phyloP scores from a whole-genome alignment of 2,797 vertebrate genomes.

The Mus spretus region DNA sequence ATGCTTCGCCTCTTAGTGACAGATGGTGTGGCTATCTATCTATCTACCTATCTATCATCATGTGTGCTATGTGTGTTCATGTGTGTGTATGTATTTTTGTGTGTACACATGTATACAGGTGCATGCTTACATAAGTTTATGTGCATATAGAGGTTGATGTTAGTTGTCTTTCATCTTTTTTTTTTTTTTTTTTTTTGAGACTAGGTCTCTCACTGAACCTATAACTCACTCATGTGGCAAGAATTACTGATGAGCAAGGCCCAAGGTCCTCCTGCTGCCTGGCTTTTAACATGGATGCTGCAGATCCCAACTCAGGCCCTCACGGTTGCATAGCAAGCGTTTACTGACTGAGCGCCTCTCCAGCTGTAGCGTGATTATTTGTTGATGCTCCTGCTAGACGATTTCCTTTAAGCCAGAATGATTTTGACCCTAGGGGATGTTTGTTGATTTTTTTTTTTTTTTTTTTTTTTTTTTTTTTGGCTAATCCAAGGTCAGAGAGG shows the following conservation, averaged over 20 bases:
- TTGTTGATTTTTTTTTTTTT: not conserved
- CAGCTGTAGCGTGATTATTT: not conserved
- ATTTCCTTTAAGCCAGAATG: not conserved
- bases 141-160: not conserved
- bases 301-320: not conserved
- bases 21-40: not conserved
- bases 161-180: not conserved
- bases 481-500: not conserved
- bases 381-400: not conserved
- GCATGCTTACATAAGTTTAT: not conserved
- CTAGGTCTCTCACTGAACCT: not conserved
- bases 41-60: not conserved
- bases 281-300: not conserved
- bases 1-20: not conserved
- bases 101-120: not conserved
- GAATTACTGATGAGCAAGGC: not conserved
- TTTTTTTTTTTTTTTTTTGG: not conserved
- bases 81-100: not conserved
- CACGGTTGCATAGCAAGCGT: not conserved
- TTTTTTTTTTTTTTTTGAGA: not conserved
- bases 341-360: not conserved
- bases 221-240: not conserved
- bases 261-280: not conserved
- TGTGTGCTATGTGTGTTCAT: not conserved
- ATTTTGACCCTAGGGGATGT: not conserved